phyloP scores from a whole-genome alignment of 2,888 invertebrate species.

The Agonopterix arenella region DNA sequence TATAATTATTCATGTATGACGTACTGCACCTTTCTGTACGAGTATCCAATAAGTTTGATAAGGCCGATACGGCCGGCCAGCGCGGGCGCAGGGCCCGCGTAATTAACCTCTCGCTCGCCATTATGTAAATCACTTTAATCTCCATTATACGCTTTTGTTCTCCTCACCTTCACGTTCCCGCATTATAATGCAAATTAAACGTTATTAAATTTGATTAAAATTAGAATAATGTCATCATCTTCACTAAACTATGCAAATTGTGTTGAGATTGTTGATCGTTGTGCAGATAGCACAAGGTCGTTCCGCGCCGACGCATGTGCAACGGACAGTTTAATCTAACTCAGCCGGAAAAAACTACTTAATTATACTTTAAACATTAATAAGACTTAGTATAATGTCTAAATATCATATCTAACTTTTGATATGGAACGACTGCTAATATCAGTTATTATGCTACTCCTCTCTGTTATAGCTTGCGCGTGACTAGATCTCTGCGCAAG shows the following conservation, averaged over 20 bases:
- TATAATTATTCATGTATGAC: too few relatives aligned
- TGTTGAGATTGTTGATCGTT: background rate
- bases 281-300: background rate
- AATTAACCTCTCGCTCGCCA: constrained; percentile 8
- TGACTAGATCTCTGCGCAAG: background rate
- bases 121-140: constrained; percentile 24
- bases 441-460: background rate
- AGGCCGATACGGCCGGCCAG: background rate
- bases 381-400: too few relatives aligned
- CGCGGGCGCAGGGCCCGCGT: background rate
- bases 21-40: too few relatives aligned
- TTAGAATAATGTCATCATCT: constrained; percentile 1
- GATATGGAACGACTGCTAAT: background rate
- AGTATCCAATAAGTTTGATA: too few relatives aligned
- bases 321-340: background rate
- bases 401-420: background rate
- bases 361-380: too few relatives aligned
- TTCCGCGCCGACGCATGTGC: background rate
- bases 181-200: background rate
- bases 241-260: background rate
- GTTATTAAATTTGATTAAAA: constrained; percentile 1
- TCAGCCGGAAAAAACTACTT: too few relatives aligned
- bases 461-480: background rate
- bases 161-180: background rate
- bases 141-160: constrained; percentile 11